Percentiles rank a stretch among this genome's conserved stretches.
Conservation (phyloP, 2,888 invertebrate species). For the Papilio protenor region DNA sequence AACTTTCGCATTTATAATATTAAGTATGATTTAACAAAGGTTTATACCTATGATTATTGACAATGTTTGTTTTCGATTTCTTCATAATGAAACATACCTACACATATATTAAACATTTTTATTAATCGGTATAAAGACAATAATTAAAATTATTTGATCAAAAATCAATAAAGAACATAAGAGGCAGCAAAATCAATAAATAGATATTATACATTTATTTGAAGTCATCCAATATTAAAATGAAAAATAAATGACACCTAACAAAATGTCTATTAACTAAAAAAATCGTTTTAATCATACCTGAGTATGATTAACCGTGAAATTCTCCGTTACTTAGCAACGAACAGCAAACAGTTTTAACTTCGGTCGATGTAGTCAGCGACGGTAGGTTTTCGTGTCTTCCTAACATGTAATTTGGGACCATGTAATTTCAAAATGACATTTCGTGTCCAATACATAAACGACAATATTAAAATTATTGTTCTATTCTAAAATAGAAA, state of each 20-base stretch:
- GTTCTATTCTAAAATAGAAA: neutral
- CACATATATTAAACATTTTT: neutral
- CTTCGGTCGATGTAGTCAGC: conserved; percentile 32
- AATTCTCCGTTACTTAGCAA: conserved; percentile 35
- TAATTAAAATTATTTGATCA: neutral
- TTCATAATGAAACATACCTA: neutral
- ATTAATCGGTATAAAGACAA: neutral
- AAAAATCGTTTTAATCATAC: neutral
- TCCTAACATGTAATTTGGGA: conserved; percentile 29
- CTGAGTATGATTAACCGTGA: conserved; percentile 23
- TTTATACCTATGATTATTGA: no score
- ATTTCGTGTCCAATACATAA: conserved; percentile 1
- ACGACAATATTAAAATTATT: neutral
- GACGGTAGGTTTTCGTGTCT: conserved; percentile 33
- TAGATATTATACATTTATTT: no score
- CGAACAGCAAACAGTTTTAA: conserved; percentile 36
- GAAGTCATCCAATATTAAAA: neutral
- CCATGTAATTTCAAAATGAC: conserved; percentile 20
- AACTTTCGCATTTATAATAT: no score
- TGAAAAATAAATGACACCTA: neutral
- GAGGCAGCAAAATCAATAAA: neutral
- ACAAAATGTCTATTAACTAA: neutral
- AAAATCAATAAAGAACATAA: neutral
- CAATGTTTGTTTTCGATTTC: no score
- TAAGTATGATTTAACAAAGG: no score